These are phyloP conservation scores for Ectobius pallidus DNA, from an alignment of 2,888 invertebrate genomes.

Conservation along the genomic window DNA sequence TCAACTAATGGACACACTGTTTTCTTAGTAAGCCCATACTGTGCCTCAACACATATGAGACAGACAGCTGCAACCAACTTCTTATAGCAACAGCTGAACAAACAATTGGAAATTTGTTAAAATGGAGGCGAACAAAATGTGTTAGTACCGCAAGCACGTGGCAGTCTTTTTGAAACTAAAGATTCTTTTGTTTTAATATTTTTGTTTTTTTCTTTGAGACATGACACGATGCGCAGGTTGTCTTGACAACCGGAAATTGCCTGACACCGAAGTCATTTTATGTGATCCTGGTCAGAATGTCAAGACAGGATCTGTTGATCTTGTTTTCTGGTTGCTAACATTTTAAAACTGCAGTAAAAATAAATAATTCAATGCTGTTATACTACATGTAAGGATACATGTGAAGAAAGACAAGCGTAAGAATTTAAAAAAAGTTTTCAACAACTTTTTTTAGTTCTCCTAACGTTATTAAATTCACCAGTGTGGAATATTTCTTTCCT, in stretches of 20 bases:
- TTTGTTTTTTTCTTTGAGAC: constrained; percentile 4
- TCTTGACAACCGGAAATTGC: constrained; percentile 5
- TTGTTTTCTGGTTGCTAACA: too few species aligned
- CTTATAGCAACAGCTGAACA: constrained; percentile 14
- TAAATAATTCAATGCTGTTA: too few species aligned
- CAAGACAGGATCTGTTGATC: too few species aligned
- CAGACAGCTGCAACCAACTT: not conserved
- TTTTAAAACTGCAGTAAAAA: too few species aligned
- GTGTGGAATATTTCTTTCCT: too few species aligned
- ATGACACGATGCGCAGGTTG: not conserved
- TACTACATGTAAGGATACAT: too few species aligned
- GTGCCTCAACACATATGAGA: not conserved
- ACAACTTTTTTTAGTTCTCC: too few species aligned
- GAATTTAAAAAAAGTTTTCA: too few species aligned
- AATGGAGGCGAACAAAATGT: constrained; percentile 11
- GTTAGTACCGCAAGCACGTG: constrained; percentile 9
- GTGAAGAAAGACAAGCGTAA: too few species aligned
- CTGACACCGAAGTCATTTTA: not conserved
- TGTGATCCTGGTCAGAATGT: not conserved
- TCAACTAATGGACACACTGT: constrained; percentile 33
- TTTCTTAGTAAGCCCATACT: constrained; percentile 30
- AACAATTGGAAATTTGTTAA: not conserved
- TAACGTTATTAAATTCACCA: too few species aligned
- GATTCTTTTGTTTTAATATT: constrained; percentile 6
- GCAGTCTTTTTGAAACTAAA: constrained; percentile 9